Base-by-base conservation (phyloP, 2,797 vertebrate species). In the Girardinus metallicus region DNA sequence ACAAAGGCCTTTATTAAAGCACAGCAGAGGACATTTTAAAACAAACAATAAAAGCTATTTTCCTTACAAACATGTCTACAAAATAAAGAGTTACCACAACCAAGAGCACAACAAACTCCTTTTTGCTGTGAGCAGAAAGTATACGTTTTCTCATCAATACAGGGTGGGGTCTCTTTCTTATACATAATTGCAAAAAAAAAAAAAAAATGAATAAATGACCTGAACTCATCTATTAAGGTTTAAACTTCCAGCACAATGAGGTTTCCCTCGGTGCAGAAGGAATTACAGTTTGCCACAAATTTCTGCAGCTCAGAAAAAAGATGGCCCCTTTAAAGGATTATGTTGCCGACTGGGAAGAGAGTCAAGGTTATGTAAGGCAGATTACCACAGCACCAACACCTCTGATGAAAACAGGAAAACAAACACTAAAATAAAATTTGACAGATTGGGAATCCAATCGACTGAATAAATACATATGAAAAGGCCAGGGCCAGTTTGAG, bases 361-460 rank as follows among this genome's bases (percentile, higher is more conserved):
- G 80, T 77, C 73, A 36, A 79, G 77, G 91, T 94, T 94, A 93
- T 74, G 75, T 93, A 94, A 92, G 23, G 78, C 77, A 85, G 90
- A 91, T 94, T 91, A 94, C 62, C 68, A 57, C 84, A 85, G 68
- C 74, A 83, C 83, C 76, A 44, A 78, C 85, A 89, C 79, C 68
- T 80, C 77, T 1, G 18, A 62, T 82, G 81, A 73, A 84, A 39
- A 79, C 26, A 76, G 43, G 60, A 72, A 36, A 31, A 79, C 70
- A 79, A 29, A 73, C 62, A 75, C 29, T 75, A 8, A 68, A 29
- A 80, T 41, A 68, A 34, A 75, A 64, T 73, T 51, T 39, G 29
- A 10, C 16, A 26, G 29, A 47, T 44, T 4, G 55, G 41, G 16
- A 43, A 75, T 7, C 0, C 47, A 31, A 29, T 23, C 16, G 43